Evolutionary conservation across 2,797 vertebrate genomes (phyloP), one percentile per base, ranked within the genome.

Genomic region (Poecilia gillii): DNA sequence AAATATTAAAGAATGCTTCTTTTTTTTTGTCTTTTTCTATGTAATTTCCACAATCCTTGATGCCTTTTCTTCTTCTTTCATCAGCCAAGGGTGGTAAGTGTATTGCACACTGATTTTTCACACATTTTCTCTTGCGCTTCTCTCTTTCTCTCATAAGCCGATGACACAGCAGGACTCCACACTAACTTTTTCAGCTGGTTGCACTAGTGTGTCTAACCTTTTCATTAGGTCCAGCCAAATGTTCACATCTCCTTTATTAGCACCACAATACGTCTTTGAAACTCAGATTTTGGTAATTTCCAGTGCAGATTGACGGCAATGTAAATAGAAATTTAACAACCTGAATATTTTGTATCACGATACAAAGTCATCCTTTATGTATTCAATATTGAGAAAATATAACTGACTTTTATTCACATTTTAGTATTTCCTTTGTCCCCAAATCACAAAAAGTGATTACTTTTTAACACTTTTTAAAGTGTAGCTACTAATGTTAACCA

Each of bases 61-160:
- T 84, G 85, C 78, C 77, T 47, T 89, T 49, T 85, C 74, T 72
- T 78, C 73, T 83, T 70, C 84, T 74, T 86, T 89, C 87, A 89
- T 81, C 93, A 96, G 96, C 92, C 81, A 85, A 92, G 64, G 95
- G 96, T 95, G 95, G 96, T 96, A 96, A 94, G 95, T 88, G 82
- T 81, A 75, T 75, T 76, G 77, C 31, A n/a, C 82, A 79, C 73
- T 76, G 39, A 82, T 78, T 81, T 81, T 81, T 49, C 72, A 76
- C 78, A 64, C 82, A 53, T 79, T 76, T 46, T 76, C 71, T 80
- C 72, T 86, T 20, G n/a, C 28, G 2, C 83, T 78, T 83, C 33
- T 39, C 76, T 74, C 51, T 78, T 70, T 75, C 72, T 79, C 73
- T 81, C 81, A 77, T 74, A 79, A 92, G 77, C 82, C 13, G 25